These are phyloP conservation scores for Ia io DNA, from an alignment of 2,113 vertebrate species.

Conservation along the genomic window DNA sequence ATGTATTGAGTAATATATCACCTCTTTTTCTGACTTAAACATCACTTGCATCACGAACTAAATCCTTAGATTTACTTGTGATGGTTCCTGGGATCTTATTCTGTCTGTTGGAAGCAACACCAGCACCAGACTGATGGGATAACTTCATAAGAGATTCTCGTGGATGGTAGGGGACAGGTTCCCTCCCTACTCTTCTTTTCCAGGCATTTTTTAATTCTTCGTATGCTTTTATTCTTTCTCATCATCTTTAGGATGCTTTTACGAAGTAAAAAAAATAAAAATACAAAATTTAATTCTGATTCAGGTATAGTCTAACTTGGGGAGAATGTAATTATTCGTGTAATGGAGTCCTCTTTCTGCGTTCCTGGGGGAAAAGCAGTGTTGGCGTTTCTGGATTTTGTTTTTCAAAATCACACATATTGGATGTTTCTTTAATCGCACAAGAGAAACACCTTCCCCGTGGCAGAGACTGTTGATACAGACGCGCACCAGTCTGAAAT, in stretches of 20 bases:
- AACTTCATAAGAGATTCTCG: constrained; percentile 2
- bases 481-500: background rate
- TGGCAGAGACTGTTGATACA: background rate
- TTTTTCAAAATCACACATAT: background rate
- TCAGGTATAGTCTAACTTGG: background rate
- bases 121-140: background rate
- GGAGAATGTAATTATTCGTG: background rate
- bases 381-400: background rate
- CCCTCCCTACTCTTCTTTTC: background rate
- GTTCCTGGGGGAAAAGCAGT: background rate
- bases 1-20: background rate
- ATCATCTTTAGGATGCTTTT: background rate
- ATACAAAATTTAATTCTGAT: background rate
- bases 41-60: background rate
- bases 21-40: background rate
- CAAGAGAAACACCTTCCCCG: background rate
- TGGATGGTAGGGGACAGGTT: background rate
- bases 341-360: background rate
- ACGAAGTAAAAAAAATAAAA: background rate
- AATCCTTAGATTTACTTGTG: background rate
- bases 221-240: background rate
- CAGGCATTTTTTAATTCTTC: background rate
- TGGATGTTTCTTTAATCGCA: background rate
- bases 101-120: background rate
- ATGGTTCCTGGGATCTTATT: background rate